Conservation (phyloP, 2,888 invertebrate species). For the Oligia latruncula region DNA sequence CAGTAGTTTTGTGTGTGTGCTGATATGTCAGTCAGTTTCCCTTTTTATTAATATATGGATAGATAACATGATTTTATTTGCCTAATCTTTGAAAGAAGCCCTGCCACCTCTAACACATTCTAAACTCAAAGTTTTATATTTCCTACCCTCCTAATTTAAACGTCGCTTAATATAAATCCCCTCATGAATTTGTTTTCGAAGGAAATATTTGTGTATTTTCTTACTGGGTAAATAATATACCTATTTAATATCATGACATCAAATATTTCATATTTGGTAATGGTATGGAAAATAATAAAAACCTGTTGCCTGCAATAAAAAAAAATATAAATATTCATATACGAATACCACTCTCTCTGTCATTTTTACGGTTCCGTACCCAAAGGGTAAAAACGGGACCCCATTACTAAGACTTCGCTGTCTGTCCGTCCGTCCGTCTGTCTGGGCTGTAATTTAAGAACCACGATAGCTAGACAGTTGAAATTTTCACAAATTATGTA, state of each 20-base stretch:
- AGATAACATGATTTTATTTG: neutral
- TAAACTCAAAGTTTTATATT: conserved; percentile 45
- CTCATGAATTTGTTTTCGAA: conserved; percentile 70
- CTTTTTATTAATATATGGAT: too few relatives aligned
- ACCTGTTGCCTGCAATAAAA: conserved; percentile 2
- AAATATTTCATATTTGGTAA: conserved; percentile 44
- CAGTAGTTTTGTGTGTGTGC: too few relatives aligned
- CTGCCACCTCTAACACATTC: conserved; percentile 48
- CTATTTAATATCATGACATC: conserved; percentile 47
- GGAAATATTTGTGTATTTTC: conserved; percentile 65
- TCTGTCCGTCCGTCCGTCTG: too few relatives aligned
- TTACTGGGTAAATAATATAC: conserved; percentile 45
- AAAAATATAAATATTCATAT: neutral
- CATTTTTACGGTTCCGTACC: too few relatives aligned
- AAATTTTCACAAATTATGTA: too few relatives aligned
- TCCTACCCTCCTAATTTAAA: conserved; percentile 71
- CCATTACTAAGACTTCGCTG: too few relatives aligned
- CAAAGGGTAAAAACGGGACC: too few relatives aligned
- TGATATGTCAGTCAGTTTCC: too few relatives aligned
- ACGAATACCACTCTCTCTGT: neutral
- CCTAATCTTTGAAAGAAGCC: neutral
- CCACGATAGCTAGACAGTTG: too few relatives aligned
- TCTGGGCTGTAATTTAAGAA: too few relatives aligned
- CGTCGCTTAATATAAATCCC: conserved; percentile 72
- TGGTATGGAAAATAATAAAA: conserved; percentile 12